Base-by-base conservation (phyloP, 2,888 invertebrate genomes). In the Lochmaea crataegi region DNA sequence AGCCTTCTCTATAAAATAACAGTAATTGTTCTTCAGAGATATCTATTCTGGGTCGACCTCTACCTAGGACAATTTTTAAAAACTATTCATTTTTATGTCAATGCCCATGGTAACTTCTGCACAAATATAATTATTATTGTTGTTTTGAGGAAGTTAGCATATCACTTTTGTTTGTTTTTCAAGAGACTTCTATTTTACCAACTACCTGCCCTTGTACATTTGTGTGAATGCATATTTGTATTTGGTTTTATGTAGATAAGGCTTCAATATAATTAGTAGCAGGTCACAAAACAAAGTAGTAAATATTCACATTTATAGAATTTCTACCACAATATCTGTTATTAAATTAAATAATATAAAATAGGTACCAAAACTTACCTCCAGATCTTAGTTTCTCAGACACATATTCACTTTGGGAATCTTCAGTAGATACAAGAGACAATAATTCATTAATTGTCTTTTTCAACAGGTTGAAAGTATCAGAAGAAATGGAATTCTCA, bases 321-420 rank as follows among this genome's bases (percentile, higher is more conserved):
- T n/a, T 2, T 18, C 12, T 22, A 22, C 58, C 9, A 58, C 58
- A 58, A 58, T 58, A 11, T 58, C 18, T 58, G 22, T 58, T 58
- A 22, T 22, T 58, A 58, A 22, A 58, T 58, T 58, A 58, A 22
- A 16, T 58, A 58, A 58, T 58, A 58, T 58, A 58, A 58, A 22
- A 58, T 22, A 58, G 58, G 58, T 22, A 58, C 58, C 26, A 22
- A 58, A 9, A 58, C 58, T 58, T 58, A 58, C 7, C 58, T 58
- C 11, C 58, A 26, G 58, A 58, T 58, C 58, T 58, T 58, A 58
- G 58, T 58, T 58, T 58, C 58, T 58, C 58, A 22, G 58, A 22
- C 58, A 6, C 58, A 58, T 58, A 58, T 58, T 58, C 16, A 58
- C 58, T 58, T 58, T 58, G 58, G 58, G 58, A 58, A 58, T 58